These are phyloP conservation scores for Oxyura jamaicensis DNA, from an alignment of 2,113 vertebrate genomes.

Conservation along the genomic window DNA sequence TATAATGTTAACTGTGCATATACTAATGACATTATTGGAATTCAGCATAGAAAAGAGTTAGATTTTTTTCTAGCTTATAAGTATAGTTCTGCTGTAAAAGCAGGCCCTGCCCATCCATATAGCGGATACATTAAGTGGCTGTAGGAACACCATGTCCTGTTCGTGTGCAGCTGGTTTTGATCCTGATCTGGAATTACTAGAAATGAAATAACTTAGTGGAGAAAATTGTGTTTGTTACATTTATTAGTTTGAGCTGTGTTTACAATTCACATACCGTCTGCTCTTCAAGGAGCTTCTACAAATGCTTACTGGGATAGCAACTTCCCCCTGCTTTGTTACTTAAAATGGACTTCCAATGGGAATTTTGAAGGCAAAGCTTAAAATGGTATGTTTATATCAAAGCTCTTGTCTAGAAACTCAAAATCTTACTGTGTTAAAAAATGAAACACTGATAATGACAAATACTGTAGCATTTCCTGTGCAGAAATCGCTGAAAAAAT, in stretches of 20 bases:
- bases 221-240: not conserved
- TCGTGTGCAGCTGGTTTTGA: not conserved
- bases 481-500: not conserved
- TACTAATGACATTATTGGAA: not conserved
- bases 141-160: not conserved
- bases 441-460: not conserved
- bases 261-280: not conserved
- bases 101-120: not conserved
- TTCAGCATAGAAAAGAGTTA: not conserved
- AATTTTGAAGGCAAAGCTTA: not conserved
- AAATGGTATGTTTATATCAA: not conserved
- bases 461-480: not conserved
- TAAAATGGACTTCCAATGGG: not conserved
- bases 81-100: conserved; percentile 3
- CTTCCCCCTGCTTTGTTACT: not conserved
- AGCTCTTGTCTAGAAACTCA: not conserved
- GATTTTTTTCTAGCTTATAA: not conserved
- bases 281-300: not conserved
- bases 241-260: not conserved
- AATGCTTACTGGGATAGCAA: not conserved
- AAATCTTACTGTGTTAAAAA: not conserved
- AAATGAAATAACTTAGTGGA: not conserved
- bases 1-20: not conserved
- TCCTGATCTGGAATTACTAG: not conserved
- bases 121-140: not conserved